A percentile compares a stretch with the other conserved stretches of the same genome.
Evolutionary conservation across 2,113 vertebrate genomes (phyloP).

Genomic region (Ageneiosus marmoratus): DNA sequence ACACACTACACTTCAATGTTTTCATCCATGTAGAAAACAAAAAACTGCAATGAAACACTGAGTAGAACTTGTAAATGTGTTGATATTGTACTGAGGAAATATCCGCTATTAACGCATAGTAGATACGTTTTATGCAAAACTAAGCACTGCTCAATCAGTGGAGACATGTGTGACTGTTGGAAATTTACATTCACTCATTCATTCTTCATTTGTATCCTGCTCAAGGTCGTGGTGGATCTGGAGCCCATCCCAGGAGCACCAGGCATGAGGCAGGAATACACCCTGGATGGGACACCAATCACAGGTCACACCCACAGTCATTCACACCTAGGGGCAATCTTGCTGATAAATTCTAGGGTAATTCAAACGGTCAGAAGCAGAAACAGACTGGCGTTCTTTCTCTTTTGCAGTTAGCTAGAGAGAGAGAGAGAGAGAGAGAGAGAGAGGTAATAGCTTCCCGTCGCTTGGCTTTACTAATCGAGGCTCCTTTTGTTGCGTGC

Average conservation of each 20-base stretch:
- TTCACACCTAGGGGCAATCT: background rate
- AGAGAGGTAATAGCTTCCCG: slow-evolving; percentile 77
- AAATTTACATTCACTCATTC: slow-evolving; percentile 4
- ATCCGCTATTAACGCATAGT: background rate
- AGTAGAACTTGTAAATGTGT: background rate
- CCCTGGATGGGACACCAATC: background rate
- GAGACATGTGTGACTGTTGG: background rate
- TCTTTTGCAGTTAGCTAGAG: slow-evolving; percentile 57
- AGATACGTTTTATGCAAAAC: background rate
- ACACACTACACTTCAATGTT: background rate
- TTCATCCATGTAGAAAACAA: background rate
- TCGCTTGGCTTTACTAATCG: slow-evolving; percentile 81
- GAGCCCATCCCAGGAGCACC: background rate
- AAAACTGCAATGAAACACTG: background rate
- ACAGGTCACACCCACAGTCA: background rate
- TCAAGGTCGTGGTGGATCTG: background rate
- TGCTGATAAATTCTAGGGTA: background rate
- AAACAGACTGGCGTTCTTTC: slow-evolving; percentile 47
- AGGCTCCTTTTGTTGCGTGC: slow-evolving; percentile 82
- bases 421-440: slow-evolving; percentile 58
- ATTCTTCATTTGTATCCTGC: background rate
- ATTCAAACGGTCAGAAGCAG: slow-evolving; percentile 45
- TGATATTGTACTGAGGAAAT: background rate
- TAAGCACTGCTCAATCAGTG: background rate
- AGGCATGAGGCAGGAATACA: background rate